Percentiles rank a stretch among this genome's conserved stretches.
These are phyloP conservation scores for Ptychoptera albimana DNA, from an alignment of 2,888 invertebrate genomes.

Conservation along the genomic window DNA sequence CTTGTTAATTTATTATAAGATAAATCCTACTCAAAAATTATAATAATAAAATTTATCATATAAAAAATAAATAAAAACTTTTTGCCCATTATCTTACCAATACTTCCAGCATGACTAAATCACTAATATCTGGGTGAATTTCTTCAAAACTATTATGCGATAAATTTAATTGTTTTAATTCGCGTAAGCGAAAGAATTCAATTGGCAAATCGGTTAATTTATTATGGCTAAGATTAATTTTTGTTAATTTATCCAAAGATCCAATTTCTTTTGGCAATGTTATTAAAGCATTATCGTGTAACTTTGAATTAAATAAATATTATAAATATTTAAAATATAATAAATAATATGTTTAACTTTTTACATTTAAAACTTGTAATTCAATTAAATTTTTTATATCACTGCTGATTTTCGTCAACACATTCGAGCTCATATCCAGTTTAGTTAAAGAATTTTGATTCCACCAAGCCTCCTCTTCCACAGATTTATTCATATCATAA, in stretches of 20 bases:
- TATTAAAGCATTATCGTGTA: conserved; percentile 69
- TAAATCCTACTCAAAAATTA: conserved; percentile 45
- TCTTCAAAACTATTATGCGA: conserved; percentile 55
- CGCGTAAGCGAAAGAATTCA: conserved; percentile 50
- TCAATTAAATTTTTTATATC: conserved; percentile 49
- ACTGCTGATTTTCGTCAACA: conserved; percentile 43
- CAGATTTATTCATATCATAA: conserved; percentile 34
- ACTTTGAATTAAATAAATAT: conserved; percentile 32
- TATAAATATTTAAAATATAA: not conserved
- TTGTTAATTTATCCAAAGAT: conserved; percentile 45
- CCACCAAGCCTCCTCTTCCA: conserved; percentile 62
- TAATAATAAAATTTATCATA: conserved; percentile 2
- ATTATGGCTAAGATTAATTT: conserved; percentile 52
- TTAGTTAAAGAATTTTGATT: conserved; percentile 60
- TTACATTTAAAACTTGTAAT: conserved; percentile 52
- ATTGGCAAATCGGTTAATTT: conserved; percentile 44
- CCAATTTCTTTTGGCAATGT: conserved; percentile 59
- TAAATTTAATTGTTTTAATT: conserved; percentile 52
- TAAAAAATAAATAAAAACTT: not conserved
- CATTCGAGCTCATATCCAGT: conserved; percentile 64
- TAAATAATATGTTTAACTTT: conserved; percentile 7
- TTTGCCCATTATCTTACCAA: conserved; percentile 36
- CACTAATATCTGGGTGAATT: conserved; percentile 56
- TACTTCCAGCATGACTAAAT: conserved; percentile 60
- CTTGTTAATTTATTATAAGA: conserved; percentile 57